Evolutionary conservation across 1,140 invertebrate species (phyloP).

Genomic region (Zaprionus africanus): DNA sequence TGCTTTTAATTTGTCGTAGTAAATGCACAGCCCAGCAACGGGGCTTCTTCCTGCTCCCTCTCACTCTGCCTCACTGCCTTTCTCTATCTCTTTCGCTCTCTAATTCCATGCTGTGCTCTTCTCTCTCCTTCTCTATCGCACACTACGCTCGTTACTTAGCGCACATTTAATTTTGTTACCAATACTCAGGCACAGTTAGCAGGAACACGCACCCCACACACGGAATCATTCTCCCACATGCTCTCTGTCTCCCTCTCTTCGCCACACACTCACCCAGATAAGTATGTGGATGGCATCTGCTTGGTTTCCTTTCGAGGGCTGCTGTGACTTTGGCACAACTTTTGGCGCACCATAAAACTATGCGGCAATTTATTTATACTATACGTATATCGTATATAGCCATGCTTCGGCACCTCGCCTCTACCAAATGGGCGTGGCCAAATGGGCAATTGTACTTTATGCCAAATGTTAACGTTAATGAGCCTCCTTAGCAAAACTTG

Average conservation of each 20-base stretch:
- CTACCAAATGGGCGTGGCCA: slow-evolving; percentile 37
- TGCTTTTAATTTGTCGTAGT: slow-evolving; percentile 79
- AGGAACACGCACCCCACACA: slow-evolving; percentile 39
- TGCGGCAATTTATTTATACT: slow-evolving; percentile 74
- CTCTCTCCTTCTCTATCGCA: slow-evolving; percentile 2
- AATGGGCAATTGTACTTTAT: slow-evolving; percentile 23
- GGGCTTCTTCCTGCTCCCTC: background rate
- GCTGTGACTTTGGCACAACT: slow-evolving; percentile 46
- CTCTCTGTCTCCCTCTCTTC: background rate
- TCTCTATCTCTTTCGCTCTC: background rate
- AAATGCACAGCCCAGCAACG: slow-evolving; percentile 54
- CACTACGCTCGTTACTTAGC: slow-evolving; percentile 72
- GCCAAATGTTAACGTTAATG: slow-evolving; percentile 44
- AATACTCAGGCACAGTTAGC: slow-evolving; percentile 33
- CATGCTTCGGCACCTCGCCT: slow-evolving; percentile 50
- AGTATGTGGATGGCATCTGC: slow-evolving; percentile 17
- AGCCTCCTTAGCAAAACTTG: slow-evolving; percentile 2
- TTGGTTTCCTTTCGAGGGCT: slow-evolving; percentile 2
- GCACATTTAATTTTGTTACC: slow-evolving; percentile 81
- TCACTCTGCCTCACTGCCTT: background rate
- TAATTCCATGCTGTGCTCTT: background rate
- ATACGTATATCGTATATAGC: slow-evolving; percentile 24
- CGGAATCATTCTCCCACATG: background rate
- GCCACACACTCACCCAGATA: slow-evolving; percentile 12
- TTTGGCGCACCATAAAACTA: slow-evolving; percentile 72